Evolutionary conservation across 1,140 invertebrate species (phyloP), one percentile per base, ranked within the genome.

Genomic region (Rhizoglyphus robini): DNA sequence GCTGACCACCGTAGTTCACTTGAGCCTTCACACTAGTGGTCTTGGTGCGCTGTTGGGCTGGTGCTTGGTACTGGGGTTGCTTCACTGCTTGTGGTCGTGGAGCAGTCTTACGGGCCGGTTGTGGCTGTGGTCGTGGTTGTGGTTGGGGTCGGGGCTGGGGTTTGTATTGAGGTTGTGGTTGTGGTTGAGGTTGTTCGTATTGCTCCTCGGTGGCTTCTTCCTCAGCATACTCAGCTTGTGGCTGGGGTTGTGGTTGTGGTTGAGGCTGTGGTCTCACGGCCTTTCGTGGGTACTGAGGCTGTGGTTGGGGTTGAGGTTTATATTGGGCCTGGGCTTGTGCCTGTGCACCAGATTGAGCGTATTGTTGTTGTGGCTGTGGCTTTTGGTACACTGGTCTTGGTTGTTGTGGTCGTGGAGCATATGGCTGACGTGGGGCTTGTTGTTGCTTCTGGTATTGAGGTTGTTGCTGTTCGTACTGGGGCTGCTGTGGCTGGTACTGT

Each of bases 51-150:
- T 5, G n/a, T 29, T 30, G 60, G 15, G 57, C 15, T 54, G 38
- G 51, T 29, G 46, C 54, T 58, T 11, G 25, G 23, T 8, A 38
- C 15, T 18, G 29, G 8, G 38, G 66, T 18, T 32, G 51, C 15
- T 67, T 32, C 18, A 54, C 63, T 65, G 68, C 38, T 46, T 31
- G 4, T 61, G 59, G 54, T 65, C 23, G 54, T 3, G 20, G 62
- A 32, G 32, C 18, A 18, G 38, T n/a, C 49, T 29, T 32, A 27
- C 51, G 59, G 13, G 65, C 64, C n/a, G 34, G 11, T 54, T 18
- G 63, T 27, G 36, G 36, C 20, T 18, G 13, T 25, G 36, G 25
- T 49, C 23, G 20, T 67, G 66, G 34, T 11, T n/a, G n/a, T n/a
- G n/a, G 66, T 38, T 67, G 65, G 65, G 38, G 61, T 41, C 29